Evolutionary conservation across 2,888 invertebrate species (phyloP).

Genomic region (Ichneumoninae sp.): DNA sequence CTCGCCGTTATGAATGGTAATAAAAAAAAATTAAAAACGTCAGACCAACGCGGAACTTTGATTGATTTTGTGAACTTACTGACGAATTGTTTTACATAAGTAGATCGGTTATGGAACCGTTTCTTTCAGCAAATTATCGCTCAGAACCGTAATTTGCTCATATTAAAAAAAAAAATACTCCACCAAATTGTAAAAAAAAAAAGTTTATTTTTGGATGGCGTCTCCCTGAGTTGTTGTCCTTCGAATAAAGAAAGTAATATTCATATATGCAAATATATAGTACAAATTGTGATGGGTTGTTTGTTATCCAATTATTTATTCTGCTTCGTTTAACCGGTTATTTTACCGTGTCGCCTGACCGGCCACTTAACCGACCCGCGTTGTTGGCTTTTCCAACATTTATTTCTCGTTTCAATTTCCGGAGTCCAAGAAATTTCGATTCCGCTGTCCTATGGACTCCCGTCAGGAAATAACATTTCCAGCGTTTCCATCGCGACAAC

Average conservation of each 20-base stretch:
- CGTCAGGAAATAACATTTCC: not conserved
- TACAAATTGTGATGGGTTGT: no score
- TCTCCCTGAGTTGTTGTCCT: no score
- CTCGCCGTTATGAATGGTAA: slow-evolving; percentile 8
- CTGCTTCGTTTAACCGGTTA: not conserved
- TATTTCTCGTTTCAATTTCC: slow-evolving; percentile 36
- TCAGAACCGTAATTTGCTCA: not conserved
- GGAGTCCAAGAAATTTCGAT: slow-evolving; percentile 34
- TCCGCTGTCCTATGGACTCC: not conserved
- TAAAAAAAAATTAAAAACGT: not conserved
- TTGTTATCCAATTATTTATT: no score
- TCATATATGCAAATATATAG: no score
- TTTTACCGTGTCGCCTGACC: not conserved
- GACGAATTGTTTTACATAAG: not conserved
- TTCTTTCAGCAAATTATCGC: no score
- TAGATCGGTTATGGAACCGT: not conserved
- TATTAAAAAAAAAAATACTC: not conserved
- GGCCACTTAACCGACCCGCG: not conserved
- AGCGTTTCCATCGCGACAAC: not conserved
- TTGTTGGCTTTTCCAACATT: not conserved
- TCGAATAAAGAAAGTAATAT: not conserved
- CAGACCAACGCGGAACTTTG: not conserved
- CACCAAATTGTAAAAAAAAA: not conserved
- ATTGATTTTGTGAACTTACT: not conserved
- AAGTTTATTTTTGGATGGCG: not conserved